phyloP scores from a whole-genome alignment of 2,113 vertebrate genomes.

The Ictalurus furcatus region DNA sequence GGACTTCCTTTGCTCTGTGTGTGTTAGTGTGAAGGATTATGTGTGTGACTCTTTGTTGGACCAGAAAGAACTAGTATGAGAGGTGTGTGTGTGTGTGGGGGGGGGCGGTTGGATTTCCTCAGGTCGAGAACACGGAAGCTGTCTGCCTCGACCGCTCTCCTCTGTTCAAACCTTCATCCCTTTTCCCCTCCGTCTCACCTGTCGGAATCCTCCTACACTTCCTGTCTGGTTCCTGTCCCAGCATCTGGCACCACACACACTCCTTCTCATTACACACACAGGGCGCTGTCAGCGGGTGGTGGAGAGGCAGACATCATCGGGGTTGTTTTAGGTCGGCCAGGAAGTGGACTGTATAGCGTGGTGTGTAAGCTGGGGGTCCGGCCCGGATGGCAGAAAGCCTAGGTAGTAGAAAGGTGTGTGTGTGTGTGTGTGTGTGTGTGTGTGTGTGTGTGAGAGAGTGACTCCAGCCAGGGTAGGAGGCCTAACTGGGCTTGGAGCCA shows the following conservation, averaged over 20 bases:
- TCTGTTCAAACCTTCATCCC: conserved; percentile 12
- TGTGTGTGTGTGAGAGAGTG: not conserved
- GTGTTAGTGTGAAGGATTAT: not conserved
- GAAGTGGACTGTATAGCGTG: conserved; percentile 43
- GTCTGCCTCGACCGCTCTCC: not conserved
- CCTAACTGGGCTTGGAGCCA: conserved; percentile 61
- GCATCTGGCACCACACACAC: conserved; percentile 25
- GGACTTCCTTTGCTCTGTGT: not conserved
- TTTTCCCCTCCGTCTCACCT: conserved; percentile 26
- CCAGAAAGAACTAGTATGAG: not conserved
- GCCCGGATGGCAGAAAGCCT: conserved; percentile 46
- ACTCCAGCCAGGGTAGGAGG: conserved; percentile 48
- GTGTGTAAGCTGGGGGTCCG: conserved; percentile 34
- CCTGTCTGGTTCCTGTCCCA: conserved; percentile 37
- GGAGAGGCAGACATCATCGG: conserved; percentile 48
- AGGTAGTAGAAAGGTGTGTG: conserved; percentile 5
- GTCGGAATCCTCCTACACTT: conserved; percentile 19
- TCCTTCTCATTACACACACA: conserved; percentile 29
- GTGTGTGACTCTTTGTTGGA: not conserved
- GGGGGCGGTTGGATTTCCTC: not conserved
- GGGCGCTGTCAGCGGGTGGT: conserved; percentile 45
- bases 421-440: conserved; percentile 4
- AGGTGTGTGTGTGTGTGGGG: not conserved
- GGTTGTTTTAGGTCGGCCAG: conserved; percentile 55
- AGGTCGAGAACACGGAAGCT: not conserved